Conservation (phyloP, 2,888 invertebrate species). For the Dynastes grantii region DNA sequence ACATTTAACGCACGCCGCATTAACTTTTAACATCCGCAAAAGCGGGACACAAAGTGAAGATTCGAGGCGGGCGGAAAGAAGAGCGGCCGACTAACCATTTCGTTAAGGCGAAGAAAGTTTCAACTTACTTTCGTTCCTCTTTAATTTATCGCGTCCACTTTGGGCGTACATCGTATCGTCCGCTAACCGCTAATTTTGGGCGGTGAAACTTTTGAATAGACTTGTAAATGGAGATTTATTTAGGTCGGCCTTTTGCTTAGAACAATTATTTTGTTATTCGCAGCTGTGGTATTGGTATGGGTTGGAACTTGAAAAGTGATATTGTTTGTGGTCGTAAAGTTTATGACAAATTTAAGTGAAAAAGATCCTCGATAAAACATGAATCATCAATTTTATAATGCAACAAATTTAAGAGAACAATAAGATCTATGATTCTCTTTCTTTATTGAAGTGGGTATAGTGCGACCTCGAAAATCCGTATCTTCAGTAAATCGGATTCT, state of each 20-base stretch:
- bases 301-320: too few species aligned
- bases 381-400: too few species aligned
- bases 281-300: too few species aligned
- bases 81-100: neutral
- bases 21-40: constrained; percentile 4
- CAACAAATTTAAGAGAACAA: too few species aligned
- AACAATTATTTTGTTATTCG: too few species aligned
- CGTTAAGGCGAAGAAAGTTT: constrained; percentile 8
- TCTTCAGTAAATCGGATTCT: too few species aligned
- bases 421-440: too few species aligned
- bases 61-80: neutral
- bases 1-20: constrained; percentile 1
- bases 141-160: neutral
- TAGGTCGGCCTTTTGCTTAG: neutral
- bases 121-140: neutral
- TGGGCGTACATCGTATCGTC: neutral
- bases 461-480: too few species aligned
- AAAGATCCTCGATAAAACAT: too few species aligned
- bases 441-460: too few species aligned
- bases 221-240: constrained; percentile 8
- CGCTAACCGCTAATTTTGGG: neutral
- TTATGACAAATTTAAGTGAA: too few species aligned
- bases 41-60: constrained; percentile 2
- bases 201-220: constrained; percentile 6
- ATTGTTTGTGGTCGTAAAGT: too few species aligned